phyloP scores from a whole-genome alignment of 2,888 invertebrate genomes.

The Bursaphelenchus okinawaensis region DNA sequence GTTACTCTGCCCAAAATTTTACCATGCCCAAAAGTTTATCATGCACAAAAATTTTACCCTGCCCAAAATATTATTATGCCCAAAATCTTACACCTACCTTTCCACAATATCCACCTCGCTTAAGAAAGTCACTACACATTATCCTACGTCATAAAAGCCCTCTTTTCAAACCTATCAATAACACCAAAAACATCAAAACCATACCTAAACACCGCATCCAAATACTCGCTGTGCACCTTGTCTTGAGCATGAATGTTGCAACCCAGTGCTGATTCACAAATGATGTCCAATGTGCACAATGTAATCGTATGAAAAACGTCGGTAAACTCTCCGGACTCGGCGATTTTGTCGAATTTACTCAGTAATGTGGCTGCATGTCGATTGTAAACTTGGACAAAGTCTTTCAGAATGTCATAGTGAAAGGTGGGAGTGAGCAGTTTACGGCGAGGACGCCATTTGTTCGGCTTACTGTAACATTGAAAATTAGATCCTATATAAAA shows the following conservation, averaged over 20 bases:
- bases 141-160: too few species aligned
- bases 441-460: conserved; percentile 60
- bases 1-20: too few species aligned
- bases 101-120: too few species aligned
- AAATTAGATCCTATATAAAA: too few species aligned
- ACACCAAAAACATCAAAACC: not conserved
- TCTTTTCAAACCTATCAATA: too few species aligned
- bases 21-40: too few species aligned
- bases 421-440: conserved; percentile 61
- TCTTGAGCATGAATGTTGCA: conserved; percentile 51
- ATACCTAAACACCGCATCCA: conserved; percentile 52
- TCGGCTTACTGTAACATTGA: conserved; percentile 42
- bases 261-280: conserved; percentile 59
- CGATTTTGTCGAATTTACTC: conserved; percentile 39
- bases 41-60: too few species aligned
- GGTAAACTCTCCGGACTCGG: conserved; percentile 31
- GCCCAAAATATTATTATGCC: too few species aligned
- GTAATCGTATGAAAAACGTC: conserved; percentile 53
- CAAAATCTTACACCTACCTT: too few species aligned
- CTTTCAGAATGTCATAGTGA: conserved; percentile 61
- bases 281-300: conserved; percentile 61
- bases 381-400: conserved; percentile 61
- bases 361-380: conserved; percentile 58
- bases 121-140: too few species aligned
- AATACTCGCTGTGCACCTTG: conserved; percentile 42